These are phyloP conservation scores for Melipona beecheii DNA, from an alignment of 2,888 invertebrate genomes.

Conservation along the genomic window DNA sequence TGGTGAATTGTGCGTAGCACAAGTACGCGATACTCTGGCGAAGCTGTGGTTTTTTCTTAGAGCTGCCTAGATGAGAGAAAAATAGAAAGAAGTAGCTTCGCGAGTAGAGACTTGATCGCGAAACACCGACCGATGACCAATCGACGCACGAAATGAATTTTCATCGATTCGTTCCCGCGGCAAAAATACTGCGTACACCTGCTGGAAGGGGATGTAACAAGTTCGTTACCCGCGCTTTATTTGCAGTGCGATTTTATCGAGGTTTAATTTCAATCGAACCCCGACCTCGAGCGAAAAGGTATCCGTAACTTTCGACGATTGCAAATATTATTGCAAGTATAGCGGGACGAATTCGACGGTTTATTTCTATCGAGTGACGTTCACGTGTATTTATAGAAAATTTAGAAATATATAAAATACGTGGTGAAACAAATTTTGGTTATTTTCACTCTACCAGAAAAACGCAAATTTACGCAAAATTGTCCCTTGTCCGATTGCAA, in stretches of 20 bases:
- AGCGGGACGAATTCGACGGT: no score
- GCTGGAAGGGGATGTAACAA: not conserved
- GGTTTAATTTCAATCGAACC: not conserved
- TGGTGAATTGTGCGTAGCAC: not conserved
- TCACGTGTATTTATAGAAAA: no score
- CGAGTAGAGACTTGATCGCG: not conserved
- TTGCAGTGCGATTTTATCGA: not conserved
- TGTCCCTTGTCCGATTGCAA: no score
- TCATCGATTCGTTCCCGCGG: not conserved
- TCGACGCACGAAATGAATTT: not conserved
- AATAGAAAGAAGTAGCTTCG: not conserved
- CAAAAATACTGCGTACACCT: conserved; percentile 4
- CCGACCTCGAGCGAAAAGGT: not conserved
- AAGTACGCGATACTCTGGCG: not conserved
- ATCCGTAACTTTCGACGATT: not conserved
- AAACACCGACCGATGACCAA: not conserved
- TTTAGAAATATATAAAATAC: no score
- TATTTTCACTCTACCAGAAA: no score
- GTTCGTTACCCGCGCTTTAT: not conserved
- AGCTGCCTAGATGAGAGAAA: not conserved
- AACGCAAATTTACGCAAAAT: no score
- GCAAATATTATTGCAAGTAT: no score
- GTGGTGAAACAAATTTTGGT: no score
- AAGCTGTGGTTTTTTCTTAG: conserved; percentile 1
- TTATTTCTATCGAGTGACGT: no score